These are phyloP conservation scores for Noctua fimbriata DNA, from an alignment of 2,888 invertebrate species.

Conservation along the genomic window DNA sequence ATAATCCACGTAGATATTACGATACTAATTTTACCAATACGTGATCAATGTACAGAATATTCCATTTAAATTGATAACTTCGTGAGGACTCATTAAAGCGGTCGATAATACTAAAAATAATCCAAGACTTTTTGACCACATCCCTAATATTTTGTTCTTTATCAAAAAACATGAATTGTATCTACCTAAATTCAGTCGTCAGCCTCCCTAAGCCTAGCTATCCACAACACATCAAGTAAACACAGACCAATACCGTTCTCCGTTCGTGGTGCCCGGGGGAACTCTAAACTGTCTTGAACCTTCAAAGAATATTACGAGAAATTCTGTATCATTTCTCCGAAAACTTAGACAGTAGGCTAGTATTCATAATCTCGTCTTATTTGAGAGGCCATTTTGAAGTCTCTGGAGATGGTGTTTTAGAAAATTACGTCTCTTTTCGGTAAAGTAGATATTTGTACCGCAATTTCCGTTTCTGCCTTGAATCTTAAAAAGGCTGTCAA, in stretches of 20 bases:
- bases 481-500: neutral
- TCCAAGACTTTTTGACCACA: neutral
- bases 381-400: neutral
- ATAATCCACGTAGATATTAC: too few species aligned
- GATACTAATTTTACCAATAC: too few species aligned
- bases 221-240: conserved; percentile 34
- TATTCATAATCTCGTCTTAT: conserved; percentile 41
- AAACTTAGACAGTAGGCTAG: conserved; percentile 26
- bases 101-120: neutral
- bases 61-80: too few species aligned
- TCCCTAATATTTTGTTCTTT: neutral
- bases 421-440: conserved; percentile 2
- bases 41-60: too few species aligned
- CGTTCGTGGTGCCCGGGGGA: conserved; percentile 30
- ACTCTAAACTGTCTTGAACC: conserved; percentile 37
- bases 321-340: conserved; percentile 30
- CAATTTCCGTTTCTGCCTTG: neutral
- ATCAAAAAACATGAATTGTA: neutral
- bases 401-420: neutral
- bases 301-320: conserved; percentile 49
- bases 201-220: neutral
- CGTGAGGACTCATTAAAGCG: too few species aligned
- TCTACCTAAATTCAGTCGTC: neutral
- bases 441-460: neutral
- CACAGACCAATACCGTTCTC: conserved; percentile 23